Conservation (phyloP, 2,797 vertebrate species). For the Helarctos malayanus region DNA sequence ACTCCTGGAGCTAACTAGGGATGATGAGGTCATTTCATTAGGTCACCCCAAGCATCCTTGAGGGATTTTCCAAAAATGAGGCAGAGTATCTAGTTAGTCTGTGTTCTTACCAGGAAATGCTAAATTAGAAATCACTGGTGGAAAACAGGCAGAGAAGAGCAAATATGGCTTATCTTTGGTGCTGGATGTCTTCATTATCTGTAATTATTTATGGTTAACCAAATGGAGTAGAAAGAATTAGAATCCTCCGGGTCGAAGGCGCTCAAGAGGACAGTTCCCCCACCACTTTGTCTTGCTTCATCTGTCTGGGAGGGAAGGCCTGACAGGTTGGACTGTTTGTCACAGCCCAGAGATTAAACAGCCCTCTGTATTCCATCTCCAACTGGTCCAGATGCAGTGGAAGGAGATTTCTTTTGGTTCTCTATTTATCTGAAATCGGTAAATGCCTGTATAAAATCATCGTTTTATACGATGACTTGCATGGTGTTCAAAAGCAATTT, state of each 20-base stretch:
- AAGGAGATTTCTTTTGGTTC: not conserved
- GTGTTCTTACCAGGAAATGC: not conserved
- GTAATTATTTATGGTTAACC: not conserved
- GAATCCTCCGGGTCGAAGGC: fast-evolving
- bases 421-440: not conserved
- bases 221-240: not conserved
- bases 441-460: not conserved
- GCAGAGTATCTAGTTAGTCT: not conserved
- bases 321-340: not conserved
- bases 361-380: not conserved
- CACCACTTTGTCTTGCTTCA: fast-evolving
- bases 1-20: not conserved
- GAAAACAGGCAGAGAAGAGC: not conserved
- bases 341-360: not conserved
- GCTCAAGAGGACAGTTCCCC: not conserved
- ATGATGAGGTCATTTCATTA: not conserved
- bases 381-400: fast-evolving
- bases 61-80: not conserved
- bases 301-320: not conserved
- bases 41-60: not conserved
- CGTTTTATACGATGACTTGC: not conserved
- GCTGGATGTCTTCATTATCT: not conserved
- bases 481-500: not conserved
- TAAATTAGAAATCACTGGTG: no score
- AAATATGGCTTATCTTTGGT: fast-evolving